phyloP scores from a whole-genome alignment of 23 tunicate genomes.

The Trididemnum nubilum region DNA sequence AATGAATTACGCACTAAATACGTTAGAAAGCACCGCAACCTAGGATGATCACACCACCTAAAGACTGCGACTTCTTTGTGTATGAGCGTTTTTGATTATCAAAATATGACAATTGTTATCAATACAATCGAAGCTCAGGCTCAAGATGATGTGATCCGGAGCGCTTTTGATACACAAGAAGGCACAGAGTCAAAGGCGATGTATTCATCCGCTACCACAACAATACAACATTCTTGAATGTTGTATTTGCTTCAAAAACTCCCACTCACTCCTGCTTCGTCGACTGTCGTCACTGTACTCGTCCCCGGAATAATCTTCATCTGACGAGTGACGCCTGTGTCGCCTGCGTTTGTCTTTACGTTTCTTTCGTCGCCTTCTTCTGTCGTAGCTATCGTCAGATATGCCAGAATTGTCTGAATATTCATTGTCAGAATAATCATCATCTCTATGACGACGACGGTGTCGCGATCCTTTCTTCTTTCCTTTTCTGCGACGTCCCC shows the following conservation, averaged over 20 bases:
- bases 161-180: conserved; percentile 18
- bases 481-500: conserved; percentile 20
- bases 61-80: conserved; percentile 55
- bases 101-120: not conserved
- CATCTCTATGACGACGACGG: conserved; percentile 26
- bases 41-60: conserved; percentile 52
- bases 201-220: not conserved
- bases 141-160: conserved; percentile 38
- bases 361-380: conserved; percentile 32
- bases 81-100: not conserved
- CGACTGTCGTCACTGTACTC: conserved; percentile 32
- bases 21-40: too few species aligned
- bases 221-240: conserved; percentile 38
- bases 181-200: conserved; percentile 39
- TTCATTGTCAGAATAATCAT: conserved; percentile 42
- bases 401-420: conserved; percentile 59
- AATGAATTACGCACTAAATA: too few species aligned
- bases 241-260: not conserved
- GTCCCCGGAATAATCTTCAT: conserved; percentile 59
- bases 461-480: conserved; percentile 18
- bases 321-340: conserved; percentile 50
- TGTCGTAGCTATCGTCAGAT: conserved; percentile 36
- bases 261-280: conserved; percentile 62
- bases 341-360: conserved; percentile 44
- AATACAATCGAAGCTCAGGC: conserved; percentile 11